Evolutionary conservation across 2,888 invertebrate species (phyloP).

Genomic region (Aleiodes alternator): DNA sequence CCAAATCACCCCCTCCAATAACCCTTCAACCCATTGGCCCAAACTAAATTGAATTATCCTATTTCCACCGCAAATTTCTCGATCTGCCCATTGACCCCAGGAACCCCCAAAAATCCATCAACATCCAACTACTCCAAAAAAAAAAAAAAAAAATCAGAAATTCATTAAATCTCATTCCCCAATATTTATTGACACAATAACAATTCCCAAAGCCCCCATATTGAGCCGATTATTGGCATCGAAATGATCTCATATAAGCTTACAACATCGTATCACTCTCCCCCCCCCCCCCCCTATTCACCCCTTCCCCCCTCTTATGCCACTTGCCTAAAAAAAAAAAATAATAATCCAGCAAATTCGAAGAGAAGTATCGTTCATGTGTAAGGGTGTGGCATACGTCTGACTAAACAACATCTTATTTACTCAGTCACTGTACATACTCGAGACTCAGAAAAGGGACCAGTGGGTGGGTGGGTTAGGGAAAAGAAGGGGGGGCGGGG

Average conservation of each 20-base stretch:
- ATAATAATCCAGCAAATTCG: neutral
- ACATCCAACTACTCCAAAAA: no score
- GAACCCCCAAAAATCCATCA: no score
- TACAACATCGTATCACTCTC: neutral
- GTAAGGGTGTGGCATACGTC: conserved; percentile 24
- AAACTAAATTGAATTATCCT: no score
- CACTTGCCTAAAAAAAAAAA: neutral
- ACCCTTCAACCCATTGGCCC: no score
- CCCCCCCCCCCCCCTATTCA: conserved; percentile 12
- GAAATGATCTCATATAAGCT: neutral
- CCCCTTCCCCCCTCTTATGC: neutral
- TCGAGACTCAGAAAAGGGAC: conserved; percentile 7
- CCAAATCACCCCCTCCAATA: no score
- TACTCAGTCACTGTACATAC: conserved; percentile 20
- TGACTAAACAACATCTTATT: conserved; percentile 21
- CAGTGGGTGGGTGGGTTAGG: no score
- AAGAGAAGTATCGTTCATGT: neutral
- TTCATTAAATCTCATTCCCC: no score
- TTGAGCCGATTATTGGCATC: conserved; percentile 9
- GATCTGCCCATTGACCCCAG: no score
- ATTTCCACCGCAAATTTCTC: no score
- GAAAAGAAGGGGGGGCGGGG: neutral
- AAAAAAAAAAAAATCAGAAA: no score
- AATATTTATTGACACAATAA: no score
- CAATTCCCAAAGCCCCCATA: neutral